phyloP scores from a whole-genome alignment of 2,888 invertebrate species.

The Cataglyphis altisquamis region DNA sequence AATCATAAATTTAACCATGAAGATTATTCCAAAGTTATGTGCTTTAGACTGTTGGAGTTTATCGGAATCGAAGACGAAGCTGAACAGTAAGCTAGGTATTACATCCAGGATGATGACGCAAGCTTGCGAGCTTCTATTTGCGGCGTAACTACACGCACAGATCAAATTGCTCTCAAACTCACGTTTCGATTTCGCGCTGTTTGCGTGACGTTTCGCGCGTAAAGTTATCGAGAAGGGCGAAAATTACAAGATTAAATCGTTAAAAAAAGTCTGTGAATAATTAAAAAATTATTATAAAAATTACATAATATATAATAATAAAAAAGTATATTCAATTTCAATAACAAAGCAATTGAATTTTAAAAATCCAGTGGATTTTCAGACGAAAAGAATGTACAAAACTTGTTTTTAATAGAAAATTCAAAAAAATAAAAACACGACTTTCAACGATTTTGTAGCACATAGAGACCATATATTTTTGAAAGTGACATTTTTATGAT shows the following conservation, averaged over 20 bases:
- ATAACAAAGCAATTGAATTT: neutral
- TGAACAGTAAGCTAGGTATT: slow-evolving; percentile 58
- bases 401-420: neutral
- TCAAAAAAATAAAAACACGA: neutral
- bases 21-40: slow-evolving; percentile 11
- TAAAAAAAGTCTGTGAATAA: neutral
- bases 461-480: neutral
- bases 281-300: slow-evolving; percentile 6
- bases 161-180: slow-evolving; percentile 71
- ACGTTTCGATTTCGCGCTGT: slow-evolving; percentile 67
- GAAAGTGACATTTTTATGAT: slow-evolving; percentile 32
- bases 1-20: slow-evolving; percentile 14
- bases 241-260: neutral
- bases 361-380: neutral
- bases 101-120: slow-evolving; percentile 73
- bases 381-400: neutral
- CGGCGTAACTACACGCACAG: slow-evolving; percentile 70
- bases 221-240: neutral
- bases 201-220: slow-evolving; percentile 45
- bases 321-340: neutral
- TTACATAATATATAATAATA: neutral
- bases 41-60: slow-evolving; percentile 21
- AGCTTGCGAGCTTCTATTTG: slow-evolving; percentile 78
- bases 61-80: slow-evolving; percentile 40
- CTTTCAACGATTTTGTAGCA: neutral